These are phyloP conservation scores for Drosophila kurseongensis DNA, from an alignment of 1,140 invertebrate species.

Conservation along the genomic window DNA sequence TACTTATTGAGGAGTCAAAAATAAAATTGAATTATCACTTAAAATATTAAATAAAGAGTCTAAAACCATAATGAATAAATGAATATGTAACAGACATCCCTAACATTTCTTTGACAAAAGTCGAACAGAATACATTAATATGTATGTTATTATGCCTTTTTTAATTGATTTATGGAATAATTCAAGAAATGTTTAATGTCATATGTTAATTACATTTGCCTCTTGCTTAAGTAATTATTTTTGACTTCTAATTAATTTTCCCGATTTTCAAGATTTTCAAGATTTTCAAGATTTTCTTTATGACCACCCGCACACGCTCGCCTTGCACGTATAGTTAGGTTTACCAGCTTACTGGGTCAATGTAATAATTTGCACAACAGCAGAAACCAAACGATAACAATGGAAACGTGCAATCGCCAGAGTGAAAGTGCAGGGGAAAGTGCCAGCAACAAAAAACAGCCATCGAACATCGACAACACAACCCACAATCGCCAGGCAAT, in stretches of 20 bases:
- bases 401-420: slow-evolving; percentile 58
- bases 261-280: slow-evolving; percentile 29
- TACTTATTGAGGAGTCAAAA: no score
- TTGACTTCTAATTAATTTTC: slow-evolving; percentile 21
- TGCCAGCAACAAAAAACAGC: slow-evolving; percentile 26
- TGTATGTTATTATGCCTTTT: slow-evolving; percentile 3
- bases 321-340: slow-evolving; percentile 24
- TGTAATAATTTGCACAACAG: slow-evolving; percentile 77
- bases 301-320: background rate
- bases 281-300: slow-evolving; percentile 29
- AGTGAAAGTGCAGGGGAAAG: slow-evolving; percentile 63
- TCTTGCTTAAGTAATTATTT: slow-evolving; percentile 50
- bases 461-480: slow-evolving; percentile 29
- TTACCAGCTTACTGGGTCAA: slow-evolving; percentile 67
- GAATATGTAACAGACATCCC: background rate
- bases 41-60: no score
- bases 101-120: background rate
- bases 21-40: no score
- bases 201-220: slow-evolving; percentile 67
- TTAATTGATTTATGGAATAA: slow-evolving; percentile 49
- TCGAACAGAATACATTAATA: background rate
- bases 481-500: slow-evolving; percentile 24
- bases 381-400: slow-evolving; percentile 62
- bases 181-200: slow-evolving; percentile 35
- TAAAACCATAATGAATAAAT: background rate